Conservation (phyloP, 2,888 invertebrate genomes). For the Lasioglossum figueresi region DNA sequence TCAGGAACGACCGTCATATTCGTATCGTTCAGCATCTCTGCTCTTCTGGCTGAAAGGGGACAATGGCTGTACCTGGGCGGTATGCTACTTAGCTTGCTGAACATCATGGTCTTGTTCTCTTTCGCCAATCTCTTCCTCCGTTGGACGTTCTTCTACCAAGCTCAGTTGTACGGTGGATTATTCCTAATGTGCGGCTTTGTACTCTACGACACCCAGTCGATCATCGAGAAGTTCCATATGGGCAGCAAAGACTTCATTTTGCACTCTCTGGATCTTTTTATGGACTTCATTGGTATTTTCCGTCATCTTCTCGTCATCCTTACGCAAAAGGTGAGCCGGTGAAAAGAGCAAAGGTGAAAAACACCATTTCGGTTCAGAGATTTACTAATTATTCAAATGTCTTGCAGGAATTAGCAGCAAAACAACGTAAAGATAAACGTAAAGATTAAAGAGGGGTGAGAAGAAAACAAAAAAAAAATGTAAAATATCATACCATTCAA, state of each 20-base stretch:
- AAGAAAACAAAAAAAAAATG: slow-evolving; percentile 39
- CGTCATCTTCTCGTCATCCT: slow-evolving; percentile 95
- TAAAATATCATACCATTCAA: slow-evolving; percentile 75
- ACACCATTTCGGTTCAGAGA: background rate
- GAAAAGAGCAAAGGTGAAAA: background rate
- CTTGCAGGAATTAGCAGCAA: slow-evolving; percentile 71
- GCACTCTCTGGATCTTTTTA: slow-evolving; percentile 96
- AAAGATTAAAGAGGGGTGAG: slow-evolving; percentile 69
- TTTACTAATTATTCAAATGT: background rate
- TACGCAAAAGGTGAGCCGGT: slow-evolving; percentile 91
- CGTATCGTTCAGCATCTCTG: slow-evolving; percentile 94
- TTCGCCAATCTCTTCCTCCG: slow-evolving; percentile 94
- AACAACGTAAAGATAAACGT: slow-evolving; percentile 76
- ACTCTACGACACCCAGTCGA: slow-evolving; percentile 98
- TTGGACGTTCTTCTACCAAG: slow-evolving; percentile 91
- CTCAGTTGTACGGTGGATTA: slow-evolving; percentile 94
- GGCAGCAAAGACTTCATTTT: slow-evolving; percentile 97
- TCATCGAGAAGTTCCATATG: slow-evolving; percentile 95
- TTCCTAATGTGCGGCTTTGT: slow-evolving; percentile 97
- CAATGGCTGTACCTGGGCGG: slow-evolving; percentile 96
- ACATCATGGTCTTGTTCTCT: slow-evolving; percentile 91
- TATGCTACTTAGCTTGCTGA: slow-evolving; percentile 92
- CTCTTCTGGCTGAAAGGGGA: slow-evolving; percentile 94
- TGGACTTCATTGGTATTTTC: slow-evolving; percentile 97
- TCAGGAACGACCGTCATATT: slow-evolving; percentile 92